A percentile compares a stretch with the other conserved stretches of the same genome.
phyloP scores from a whole-genome alignment of 2,797 vertebrate species.

The Gallinago nigripennis region DNA sequence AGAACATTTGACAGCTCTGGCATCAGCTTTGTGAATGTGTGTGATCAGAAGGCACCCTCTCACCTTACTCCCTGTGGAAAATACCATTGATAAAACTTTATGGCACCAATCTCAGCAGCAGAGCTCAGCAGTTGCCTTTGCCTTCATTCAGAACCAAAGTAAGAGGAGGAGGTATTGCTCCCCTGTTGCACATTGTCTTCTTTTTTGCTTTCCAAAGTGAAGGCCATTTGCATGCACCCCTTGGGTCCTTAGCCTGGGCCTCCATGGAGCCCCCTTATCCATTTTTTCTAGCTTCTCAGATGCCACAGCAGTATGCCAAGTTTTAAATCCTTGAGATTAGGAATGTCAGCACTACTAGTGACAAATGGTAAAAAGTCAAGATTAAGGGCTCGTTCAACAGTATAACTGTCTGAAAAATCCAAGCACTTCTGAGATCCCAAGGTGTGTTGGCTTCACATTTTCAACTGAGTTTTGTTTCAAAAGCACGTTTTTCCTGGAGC shows the following conservation, averaged over 20 bases:
- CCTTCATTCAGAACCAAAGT: neutral
- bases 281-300: neutral
- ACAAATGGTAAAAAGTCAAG: conserved; percentile 5
- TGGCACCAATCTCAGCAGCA: neutral
- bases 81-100: neutral
- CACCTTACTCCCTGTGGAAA: neutral
- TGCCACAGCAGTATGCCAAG: neutral
- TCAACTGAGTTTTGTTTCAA: neutral
- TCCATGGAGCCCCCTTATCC: neutral
- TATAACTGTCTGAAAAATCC: neutral
- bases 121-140: neutral
- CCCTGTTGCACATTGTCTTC: neutral
- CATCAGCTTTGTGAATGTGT: neutral
- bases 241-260: neutral
- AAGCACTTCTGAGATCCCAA: neutral
- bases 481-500: neutral
- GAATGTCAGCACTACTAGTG: neutral
- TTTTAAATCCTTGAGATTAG: conserved; percentile 4
- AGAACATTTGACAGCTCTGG: neutral
- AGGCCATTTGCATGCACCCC: neutral
- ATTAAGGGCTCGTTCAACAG: neutral
- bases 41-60: neutral
- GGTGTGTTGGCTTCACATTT: conserved; percentile 19
- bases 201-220: neutral
- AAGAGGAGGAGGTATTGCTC: neutral